Base-by-base conservation (phyloP, 2,797 vertebrate genomes). In the Microcaecilia unicolor region DNA sequence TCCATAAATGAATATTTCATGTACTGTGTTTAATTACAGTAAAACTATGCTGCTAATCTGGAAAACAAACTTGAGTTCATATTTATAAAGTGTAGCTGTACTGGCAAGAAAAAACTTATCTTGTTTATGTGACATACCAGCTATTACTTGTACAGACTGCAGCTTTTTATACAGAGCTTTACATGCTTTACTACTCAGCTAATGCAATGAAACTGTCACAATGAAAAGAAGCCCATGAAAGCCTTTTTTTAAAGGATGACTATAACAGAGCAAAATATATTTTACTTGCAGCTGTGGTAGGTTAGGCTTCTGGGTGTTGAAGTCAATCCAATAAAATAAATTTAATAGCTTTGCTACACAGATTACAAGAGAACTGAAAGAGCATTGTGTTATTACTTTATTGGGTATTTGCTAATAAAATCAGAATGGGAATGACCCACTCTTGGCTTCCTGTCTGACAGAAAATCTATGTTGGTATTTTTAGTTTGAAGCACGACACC, bases 11-110 rank as follows among this genome's bases (percentile, higher is more conserved):
- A 79, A 74, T 77, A 73, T 80, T 78, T 81, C 74, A 77, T 81
- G 66, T 72, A 61, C 76, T 76, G 74, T 78, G 71, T 80, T 84
- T 83, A 83, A 84, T 83, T 83, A 83, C 84, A 79, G 79, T 74
- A 74, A 74, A 76, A 81, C 69, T 72, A 68, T 73, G 67, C 66
- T 64, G 44, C 76, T 74, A 71, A 69, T 81, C 48, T 70, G 53
- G 62, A 74, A 74, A 74, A 78, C 24, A 76, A 73, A 71, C 63
- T 74, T 46, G 56, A 64, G 69, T 20, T 76, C 61, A 44, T 74
- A 72, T 84, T 78, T 81, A 81, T 76, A 74, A 78, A 80, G 64
- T 78, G 67, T 58, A 66, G 69, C 68, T 76, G 67, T 78, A 78
- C 78, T 81, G 77, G 77, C 75, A 73, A 67, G 67, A 37, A 75